Evolutionary conservation across 2,888 invertebrate genomes (phyloP).

Genomic region (Orchesellides sinensis): DNA sequence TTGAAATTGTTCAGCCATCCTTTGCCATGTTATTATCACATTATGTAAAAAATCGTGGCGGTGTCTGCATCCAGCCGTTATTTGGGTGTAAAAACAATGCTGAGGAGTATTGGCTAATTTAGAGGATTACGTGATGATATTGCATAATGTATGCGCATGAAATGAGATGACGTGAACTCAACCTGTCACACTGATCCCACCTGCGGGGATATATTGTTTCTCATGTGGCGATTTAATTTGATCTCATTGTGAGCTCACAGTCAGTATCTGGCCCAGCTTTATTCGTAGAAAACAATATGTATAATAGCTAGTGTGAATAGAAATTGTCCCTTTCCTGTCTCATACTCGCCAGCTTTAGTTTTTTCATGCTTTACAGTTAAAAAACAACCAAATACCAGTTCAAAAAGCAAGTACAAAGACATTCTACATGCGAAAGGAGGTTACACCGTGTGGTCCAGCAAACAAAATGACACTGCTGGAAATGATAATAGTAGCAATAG

Average conservation of each 20-base stretch:
- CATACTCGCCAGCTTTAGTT: neutral
- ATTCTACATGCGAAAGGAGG: conserved; percentile 1
- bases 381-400: no score
- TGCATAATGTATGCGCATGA: conserved; percentile 41
- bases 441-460: conserved; percentile 31
- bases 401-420: neutral
- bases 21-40: no score
- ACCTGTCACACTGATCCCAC: conserved; percentile 60
- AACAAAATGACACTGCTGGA: conserved; percentile 46
- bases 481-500: conserved; percentile 54
- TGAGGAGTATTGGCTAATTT: conserved; percentile 53
- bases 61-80: neutral
- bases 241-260: conserved; percentile 48
- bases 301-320: conserved; percentile 30
- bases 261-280: neutral
- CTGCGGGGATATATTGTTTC: conserved; percentile 62
- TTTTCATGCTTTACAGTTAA: no score
- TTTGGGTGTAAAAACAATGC: neutral
- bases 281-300: conserved; percentile 2
- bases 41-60: neutral
- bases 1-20: no score
- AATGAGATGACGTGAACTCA: conserved; percentile 62
- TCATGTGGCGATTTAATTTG: conserved; percentile 65
- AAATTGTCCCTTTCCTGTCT: conserved; percentile 16
- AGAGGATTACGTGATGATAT: conserved; percentile 47